phyloP scores from a whole-genome alignment of 2,113 vertebrate species.

The Podilymbus podiceps region DNA sequence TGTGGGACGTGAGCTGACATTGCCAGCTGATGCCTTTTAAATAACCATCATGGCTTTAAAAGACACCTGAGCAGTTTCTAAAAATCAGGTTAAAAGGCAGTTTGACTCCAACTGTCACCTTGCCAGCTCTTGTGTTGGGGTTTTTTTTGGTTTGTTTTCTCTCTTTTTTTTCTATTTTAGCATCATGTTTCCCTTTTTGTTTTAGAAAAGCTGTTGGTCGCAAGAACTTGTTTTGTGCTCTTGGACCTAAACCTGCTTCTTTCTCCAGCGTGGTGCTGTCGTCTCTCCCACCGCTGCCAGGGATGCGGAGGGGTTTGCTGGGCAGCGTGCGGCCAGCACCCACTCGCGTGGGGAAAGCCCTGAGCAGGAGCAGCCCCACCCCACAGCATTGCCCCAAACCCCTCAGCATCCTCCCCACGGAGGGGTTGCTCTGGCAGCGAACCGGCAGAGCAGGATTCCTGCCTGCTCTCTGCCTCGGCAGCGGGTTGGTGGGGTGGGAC shows the following conservation, averaged over 20 bases:
- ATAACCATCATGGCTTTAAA: neutral
- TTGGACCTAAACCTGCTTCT: neutral
- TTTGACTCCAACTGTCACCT: neutral
- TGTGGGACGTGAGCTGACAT: neutral
- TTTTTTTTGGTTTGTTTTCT: too few relatives aligned
- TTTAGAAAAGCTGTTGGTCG: neutral
- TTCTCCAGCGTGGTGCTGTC: neutral
- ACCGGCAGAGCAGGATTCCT: conserved; percentile 13
- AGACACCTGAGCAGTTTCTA: conserved; percentile 2
- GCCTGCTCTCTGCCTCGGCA: neutral
- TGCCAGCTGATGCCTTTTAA: neutral
- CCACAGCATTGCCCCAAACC: neutral
- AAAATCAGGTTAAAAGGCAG: conserved; percentile 50
- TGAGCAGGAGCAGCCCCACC: neutral
- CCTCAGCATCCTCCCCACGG: neutral
- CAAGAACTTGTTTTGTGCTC: neutral
- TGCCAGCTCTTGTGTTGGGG: neutral
- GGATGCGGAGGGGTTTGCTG: neutral
- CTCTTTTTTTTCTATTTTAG: neutral
- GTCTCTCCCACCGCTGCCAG: rapidly evolving
- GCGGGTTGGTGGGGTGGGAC: rapidly evolving
- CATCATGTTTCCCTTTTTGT: neutral
- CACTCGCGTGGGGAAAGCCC: rapidly evolving
- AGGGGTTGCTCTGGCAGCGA: neutral
- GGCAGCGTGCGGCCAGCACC: neutral